These are phyloP conservation scores for Syngnathus scovelli DNA, from an alignment of 2,113 vertebrate genomes.

Conservation along the genomic window DNA sequence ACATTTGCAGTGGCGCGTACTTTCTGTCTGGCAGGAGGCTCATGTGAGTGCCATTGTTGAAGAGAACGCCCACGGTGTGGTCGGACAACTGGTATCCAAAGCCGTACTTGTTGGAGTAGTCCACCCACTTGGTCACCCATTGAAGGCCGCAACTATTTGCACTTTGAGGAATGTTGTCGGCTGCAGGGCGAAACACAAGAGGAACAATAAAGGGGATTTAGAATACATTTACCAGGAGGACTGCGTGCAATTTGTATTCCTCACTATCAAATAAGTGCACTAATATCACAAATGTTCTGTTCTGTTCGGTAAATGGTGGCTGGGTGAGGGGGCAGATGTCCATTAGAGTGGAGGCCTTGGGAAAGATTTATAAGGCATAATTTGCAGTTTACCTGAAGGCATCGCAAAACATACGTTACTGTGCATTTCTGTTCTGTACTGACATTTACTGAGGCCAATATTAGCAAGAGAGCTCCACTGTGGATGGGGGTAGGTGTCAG, in stretches of 20 bases:
- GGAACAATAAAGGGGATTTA: conserved; percentile 26
- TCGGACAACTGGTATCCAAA: conserved; percentile 98
- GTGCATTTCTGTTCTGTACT: too few species aligned
- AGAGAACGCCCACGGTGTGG: conserved; percentile 94
- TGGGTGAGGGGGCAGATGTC: neutral
- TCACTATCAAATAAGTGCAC: neutral
- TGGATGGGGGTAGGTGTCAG: too few species aligned
- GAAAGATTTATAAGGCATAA: too few species aligned
- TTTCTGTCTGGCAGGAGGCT: conserved; percentile 95
- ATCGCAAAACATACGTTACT: too few species aligned
- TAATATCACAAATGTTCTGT: neutral
- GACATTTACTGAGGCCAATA: too few species aligned
- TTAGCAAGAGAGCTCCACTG: too few species aligned
- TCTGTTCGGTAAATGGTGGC: neutral
- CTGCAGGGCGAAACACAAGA: conserved; percentile 45
- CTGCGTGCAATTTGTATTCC: neutral
- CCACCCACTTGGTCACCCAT: conserved; percentile 99
- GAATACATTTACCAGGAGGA: neutral
- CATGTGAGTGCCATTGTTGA: conserved; percentile 98
- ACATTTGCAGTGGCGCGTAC: conserved; percentile 63
- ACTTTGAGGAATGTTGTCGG: conserved; percentile 80
- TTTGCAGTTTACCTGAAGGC: too few species aligned
- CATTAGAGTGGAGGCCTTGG: neutral
- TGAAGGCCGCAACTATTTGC: conserved; percentile 80
- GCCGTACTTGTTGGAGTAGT: conserved; percentile 98